Percentiles rank a stretch among this genome's conserved stretches.
phyloP scores from a whole-genome alignment of 2,888 invertebrate species.

The Tipula helvola region DNA sequence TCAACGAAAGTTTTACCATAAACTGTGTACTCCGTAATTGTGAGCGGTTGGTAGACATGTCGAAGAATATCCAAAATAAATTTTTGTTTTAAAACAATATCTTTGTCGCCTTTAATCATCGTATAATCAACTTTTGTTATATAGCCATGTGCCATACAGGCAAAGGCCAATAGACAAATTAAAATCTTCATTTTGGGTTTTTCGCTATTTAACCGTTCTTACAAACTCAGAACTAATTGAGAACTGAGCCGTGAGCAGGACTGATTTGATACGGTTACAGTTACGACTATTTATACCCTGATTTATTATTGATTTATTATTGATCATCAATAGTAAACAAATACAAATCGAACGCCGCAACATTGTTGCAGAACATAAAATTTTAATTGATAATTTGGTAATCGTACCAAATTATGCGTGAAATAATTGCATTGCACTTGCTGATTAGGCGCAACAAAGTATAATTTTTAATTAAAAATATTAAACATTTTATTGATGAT shows the following conservation, averaged over 20 bases:
- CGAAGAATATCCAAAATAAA: slow-evolving; percentile 29
- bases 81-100: slow-evolving; percentile 32
- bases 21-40: slow-evolving; percentile 8
- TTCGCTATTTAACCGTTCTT: neutral
- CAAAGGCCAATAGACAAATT: neutral
- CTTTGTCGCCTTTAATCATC: slow-evolving; percentile 26
- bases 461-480: neutral
- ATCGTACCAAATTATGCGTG: neutral
- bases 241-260: neutral
- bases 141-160: neutral
- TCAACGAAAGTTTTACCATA: slow-evolving; percentile 7
- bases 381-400: neutral
- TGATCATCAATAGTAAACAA: neutral
- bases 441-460: neutral
- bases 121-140: neutral
- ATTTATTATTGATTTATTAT: neutral
- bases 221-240: neutral
- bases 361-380: neutral
- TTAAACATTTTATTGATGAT: neutral
- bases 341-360: neutral
- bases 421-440: neutral
- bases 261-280: neutral
- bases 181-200: neutral
- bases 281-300: neutral
- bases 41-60: slow-evolving; percentile 14